Evolutionary conservation across 2,113 vertebrate species (phyloP).

Genomic region (Pardalotus punctatus): DNA sequence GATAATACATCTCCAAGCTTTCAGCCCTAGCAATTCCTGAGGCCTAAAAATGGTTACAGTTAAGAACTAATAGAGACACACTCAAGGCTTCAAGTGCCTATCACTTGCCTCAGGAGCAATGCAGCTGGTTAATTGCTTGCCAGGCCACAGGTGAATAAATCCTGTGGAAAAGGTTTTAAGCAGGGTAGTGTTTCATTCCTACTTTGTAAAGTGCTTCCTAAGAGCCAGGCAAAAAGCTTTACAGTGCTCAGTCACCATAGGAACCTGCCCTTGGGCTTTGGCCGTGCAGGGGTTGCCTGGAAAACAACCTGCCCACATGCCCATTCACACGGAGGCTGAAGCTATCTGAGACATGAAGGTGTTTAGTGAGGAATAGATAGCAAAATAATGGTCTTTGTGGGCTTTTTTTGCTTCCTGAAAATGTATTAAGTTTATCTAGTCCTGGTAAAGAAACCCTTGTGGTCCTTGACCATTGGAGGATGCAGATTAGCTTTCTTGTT

Average conservation of each 20-base stretch:
- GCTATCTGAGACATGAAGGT: not conserved
- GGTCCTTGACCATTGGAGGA: not conserved
- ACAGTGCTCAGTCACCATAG: not conserved
- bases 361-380: not conserved
- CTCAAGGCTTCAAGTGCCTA: not conserved
- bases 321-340: not conserved
- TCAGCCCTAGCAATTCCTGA: not conserved
- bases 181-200: not conserved
- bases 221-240: not conserved
- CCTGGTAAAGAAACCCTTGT: not conserved
- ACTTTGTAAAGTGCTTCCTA: not conserved
- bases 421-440: not conserved
- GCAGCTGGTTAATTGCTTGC: not conserved
- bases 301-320: not conserved
- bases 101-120: not conserved
- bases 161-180: not conserved
- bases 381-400: not conserved
- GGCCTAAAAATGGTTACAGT: not conserved
- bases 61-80: not conserved
- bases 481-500: not conserved
- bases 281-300: not conserved
- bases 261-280: not conserved
- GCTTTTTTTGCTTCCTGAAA: not conserved
- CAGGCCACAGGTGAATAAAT: not conserved
- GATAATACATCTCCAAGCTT: not conserved